These are phyloP conservation scores for Porites rus DNA, from an alignment of 92 coral and sea anemone genomes.

Conservation along the genomic window DNA sequence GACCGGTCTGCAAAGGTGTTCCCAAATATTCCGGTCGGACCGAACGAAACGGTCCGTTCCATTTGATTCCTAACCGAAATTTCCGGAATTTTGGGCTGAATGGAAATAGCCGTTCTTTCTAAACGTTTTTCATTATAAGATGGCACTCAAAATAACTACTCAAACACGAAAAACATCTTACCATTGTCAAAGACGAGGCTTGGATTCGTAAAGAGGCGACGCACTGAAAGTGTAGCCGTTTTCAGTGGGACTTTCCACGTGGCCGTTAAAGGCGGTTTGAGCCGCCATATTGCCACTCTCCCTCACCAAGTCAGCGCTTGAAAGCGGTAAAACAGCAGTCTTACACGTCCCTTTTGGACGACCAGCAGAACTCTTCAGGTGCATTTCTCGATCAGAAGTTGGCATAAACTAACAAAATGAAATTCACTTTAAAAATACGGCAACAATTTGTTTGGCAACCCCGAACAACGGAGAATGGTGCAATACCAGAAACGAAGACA, in stretches of 20 bases:
- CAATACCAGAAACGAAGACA: constrained; percentile 10
- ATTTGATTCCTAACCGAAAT: too few relatives aligned
- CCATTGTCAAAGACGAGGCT: constrained; percentile 98
- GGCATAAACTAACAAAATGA: background rate
- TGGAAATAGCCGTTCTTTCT: too few relatives aligned
- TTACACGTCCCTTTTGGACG: constrained; percentile 82
- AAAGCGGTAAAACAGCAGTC: constrained; percentile 37
- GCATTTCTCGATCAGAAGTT: constrained; percentile 59
- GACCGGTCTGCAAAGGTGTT: too few relatives aligned
- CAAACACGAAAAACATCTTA: constrained; percentile 32
- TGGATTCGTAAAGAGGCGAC: constrained; percentile 90
- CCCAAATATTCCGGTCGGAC: too few relatives aligned
- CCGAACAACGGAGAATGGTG: background rate
- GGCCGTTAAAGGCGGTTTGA: constrained; percentile 28
- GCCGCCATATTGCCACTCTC: constrained; percentile 58
- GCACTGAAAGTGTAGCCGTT: constrained; percentile 63
- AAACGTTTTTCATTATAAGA: too few relatives aligned
- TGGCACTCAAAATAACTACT: background rate
- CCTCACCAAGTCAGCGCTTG: constrained; percentile 30
- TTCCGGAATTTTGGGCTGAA: too few relatives aligned
- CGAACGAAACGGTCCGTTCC: too few relatives aligned
- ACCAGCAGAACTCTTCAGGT: constrained; percentile 78
- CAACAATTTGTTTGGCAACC: background rate
- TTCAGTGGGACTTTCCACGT: constrained; percentile 48
- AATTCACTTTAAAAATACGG: background rate